Evolutionary conservation across 2,888 invertebrate genomes (phyloP), one percentile per base, ranked within the genome.

Genomic region (Brachyptera risi): DNA sequence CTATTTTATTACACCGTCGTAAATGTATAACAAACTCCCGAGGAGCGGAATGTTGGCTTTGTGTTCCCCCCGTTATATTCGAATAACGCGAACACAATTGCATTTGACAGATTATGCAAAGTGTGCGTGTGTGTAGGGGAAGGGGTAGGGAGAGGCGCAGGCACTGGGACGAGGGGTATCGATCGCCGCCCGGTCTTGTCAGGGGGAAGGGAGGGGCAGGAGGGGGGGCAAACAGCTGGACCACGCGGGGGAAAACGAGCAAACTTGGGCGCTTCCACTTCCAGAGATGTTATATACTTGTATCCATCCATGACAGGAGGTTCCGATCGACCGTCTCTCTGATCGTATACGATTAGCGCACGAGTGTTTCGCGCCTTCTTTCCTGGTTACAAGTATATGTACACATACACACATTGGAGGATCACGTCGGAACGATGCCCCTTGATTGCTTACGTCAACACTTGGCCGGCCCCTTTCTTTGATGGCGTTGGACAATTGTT

Each of bases 61-160:
- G 35, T 17, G 31, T 7, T 31, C 9, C 51, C 15, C 31, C 17
- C 31, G 31, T 51, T 35, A 35, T 31, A 31, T 35, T 54, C 54
- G 23, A 54, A 15, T 54, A 54, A 54, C 54, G 54, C 37, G 54
- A 19, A 54, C 37, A 54, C 54, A 54, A 54, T 54, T 54, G 54
- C 54, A 54, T 54, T 54, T 54, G 54, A 54, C 54, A 54, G 54
- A 54, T 54, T 54, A 54, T 54, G 54, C 54, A 54, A 54, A 54
- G 54, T 54, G 54, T 21, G 47, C 15, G 42, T 23, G 27, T 13
- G 35, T 2, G 11, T 15, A 19, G 15, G 2, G 13, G 56, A 13
- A n/a, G n/a, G n/a, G n/a, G n/a, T n/a, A n/a, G n/a, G 56, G 35
- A 1, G 15, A 23, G 35, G 35, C 17, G 35, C n/a, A 2, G 37